Percentiles rank a stretch among this genome's conserved stretches.
phyloP scores from a whole-genome alignment of 1,140 invertebrate genomes.

The Pseudobourletiella spinata region DNA sequence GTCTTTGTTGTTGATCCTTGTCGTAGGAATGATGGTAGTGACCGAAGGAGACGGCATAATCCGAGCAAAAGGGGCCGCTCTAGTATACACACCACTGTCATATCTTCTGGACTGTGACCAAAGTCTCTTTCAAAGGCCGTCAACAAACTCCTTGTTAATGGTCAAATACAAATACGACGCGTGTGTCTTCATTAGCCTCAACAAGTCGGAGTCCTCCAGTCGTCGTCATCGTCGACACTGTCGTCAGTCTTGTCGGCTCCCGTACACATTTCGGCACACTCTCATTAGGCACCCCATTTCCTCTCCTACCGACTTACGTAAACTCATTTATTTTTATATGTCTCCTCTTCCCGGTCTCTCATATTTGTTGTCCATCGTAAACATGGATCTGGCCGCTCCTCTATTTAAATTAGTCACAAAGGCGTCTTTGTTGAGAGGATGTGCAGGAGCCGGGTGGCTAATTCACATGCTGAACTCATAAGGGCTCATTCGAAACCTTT shows the following conservation, averaged over 20 bases:
- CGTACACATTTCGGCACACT: neutral
- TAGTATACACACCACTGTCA: neutral
- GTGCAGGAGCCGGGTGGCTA: too few species aligned
- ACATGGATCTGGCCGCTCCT: neutral
- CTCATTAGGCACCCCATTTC: too few species aligned
- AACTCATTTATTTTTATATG: neutral
- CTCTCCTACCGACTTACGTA: neutral
- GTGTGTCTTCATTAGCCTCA: constrained; percentile 17
- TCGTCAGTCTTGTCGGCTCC: too few species aligned
- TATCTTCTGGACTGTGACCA: neutral
- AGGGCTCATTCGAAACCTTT: too few species aligned
- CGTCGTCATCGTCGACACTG: too few species aligned
- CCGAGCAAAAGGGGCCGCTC: constrained; percentile 22
- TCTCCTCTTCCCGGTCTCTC: neutral
- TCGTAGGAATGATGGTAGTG: constrained; percentile 21
- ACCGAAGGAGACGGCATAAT: constrained; percentile 21
- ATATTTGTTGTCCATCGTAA: neutral
- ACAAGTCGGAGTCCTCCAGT: neutral
- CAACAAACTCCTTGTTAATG: constrained; percentile 5
- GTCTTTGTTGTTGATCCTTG: constrained; percentile 24
- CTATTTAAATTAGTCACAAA: too few species aligned
- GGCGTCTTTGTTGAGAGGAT: too few species aligned
- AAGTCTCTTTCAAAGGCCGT: neutral
- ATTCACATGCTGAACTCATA: too few species aligned
- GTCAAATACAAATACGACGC: constrained; percentile 22